phyloP scores from a whole-genome alignment of 2,797 vertebrate species.

The Furcifer pardalis region DNA sequence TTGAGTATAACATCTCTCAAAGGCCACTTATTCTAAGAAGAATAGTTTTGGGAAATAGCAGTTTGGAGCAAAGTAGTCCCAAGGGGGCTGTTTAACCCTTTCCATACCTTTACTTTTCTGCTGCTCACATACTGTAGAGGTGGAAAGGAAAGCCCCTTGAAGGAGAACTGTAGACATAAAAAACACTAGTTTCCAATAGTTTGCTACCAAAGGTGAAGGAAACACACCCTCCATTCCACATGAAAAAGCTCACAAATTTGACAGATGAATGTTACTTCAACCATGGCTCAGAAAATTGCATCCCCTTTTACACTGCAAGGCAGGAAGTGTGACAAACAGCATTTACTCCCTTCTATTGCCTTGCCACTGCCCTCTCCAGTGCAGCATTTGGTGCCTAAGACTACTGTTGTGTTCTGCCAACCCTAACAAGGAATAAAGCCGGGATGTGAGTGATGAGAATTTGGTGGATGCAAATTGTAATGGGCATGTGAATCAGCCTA shows the following conservation, averaged over 20 bases:
- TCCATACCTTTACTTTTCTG: neutral
- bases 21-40: neutral
- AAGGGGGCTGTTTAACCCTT: neutral
- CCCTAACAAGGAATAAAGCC: too few species aligned
- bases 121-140: neutral
- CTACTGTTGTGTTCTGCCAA: too few species aligned
- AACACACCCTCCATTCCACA: neutral
- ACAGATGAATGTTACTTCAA: neutral
- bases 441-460: too few species aligned
- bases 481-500: neutral
- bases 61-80: neutral
- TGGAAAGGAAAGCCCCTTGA: neutral
- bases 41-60: neutral
- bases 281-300: neutral
- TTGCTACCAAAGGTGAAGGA: neutral
- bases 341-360: neutral
- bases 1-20: neutral
- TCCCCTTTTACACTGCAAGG: neutral
- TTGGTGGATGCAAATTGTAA: too few species aligned
- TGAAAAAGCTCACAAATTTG: neutral
- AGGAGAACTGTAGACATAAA: neutral
- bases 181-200: neutral
- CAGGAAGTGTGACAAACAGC: neutral
- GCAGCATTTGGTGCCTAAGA: too few species aligned
- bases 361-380: neutral